phyloP scores from a whole-genome alignment of 2,888 invertebrate genomes.

The Mantis religiosa region DNA sequence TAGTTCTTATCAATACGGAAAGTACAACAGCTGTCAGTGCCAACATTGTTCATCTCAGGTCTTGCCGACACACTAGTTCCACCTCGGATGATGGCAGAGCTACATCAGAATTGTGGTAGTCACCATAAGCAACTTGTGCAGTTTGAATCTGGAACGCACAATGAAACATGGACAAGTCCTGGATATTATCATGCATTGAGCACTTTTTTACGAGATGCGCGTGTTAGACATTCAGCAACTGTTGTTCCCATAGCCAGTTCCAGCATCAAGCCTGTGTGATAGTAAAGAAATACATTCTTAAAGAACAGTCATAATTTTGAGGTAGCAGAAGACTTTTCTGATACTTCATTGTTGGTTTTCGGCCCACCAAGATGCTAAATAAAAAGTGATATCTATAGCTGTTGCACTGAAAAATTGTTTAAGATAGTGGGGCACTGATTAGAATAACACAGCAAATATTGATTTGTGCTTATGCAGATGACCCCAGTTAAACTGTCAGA shows the following conservation, averaged over 20 bases:
- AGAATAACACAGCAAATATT: background rate
- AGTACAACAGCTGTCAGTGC: conserved; percentile 66
- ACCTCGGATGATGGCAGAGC: conserved; percentile 80
- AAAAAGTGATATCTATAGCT: background rate
- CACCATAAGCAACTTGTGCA: conserved; percentile 70
- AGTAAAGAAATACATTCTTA: background rate
- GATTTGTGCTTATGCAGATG: background rate
- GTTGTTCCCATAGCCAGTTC: background rate
- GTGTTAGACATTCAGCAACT: conserved; percentile 2
- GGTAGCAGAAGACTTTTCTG: background rate
- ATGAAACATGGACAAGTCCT: conserved; percentile 89
- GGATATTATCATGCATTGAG: conserved; percentile 57
- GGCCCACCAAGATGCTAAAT: background rate
- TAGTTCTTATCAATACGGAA: conserved; percentile 73
- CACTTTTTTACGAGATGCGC: conserved; percentile 30
- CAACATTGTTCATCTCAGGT: conserved; percentile 85
- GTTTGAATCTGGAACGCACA: conserved; percentile 83
- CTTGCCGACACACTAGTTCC: conserved; percentile 83
- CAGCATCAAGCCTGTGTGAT: background rate
- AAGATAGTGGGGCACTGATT: background rate
- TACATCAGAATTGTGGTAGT: conserved; percentile 72
- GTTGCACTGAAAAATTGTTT: background rate
- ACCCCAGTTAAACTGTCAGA: background rate
- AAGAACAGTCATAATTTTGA: background rate
- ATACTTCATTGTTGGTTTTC: background rate